A percentile compares a stretch with the other conserved stretches of the same genome.
These are phyloP conservation scores for Endotricha flammealis DNA, from an alignment of 2,888 invertebrate genomes.

Conservation along the genomic window DNA sequence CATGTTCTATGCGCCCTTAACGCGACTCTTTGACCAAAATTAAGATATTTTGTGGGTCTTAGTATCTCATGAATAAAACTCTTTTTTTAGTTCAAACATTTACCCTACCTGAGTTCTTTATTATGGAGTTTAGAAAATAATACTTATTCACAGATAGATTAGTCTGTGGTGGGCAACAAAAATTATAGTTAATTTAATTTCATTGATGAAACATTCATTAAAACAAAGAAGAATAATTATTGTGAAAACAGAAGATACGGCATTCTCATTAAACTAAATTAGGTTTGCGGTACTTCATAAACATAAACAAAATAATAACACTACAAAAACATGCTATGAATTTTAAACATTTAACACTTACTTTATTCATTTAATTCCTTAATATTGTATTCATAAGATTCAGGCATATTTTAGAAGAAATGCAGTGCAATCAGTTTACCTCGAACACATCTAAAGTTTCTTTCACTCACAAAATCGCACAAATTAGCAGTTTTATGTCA, in stretches of 20 bases:
- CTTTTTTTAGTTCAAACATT: too few species aligned
- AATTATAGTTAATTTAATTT: too few species aligned
- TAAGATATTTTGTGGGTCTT: too few species aligned
- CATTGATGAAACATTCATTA: too few species aligned
- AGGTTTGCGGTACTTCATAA: background rate
- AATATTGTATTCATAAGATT: background rate
- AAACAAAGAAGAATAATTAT: slow-evolving; percentile 4
- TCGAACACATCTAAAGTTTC: too few species aligned
- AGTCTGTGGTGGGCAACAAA: too few species aligned
- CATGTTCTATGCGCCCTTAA: too few species aligned
- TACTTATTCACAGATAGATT: slow-evolving; percentile 36
- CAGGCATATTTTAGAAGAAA: background rate
- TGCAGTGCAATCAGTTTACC: background rate
- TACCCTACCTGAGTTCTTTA: too few species aligned
- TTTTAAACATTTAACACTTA: slow-evolving; percentile 2
- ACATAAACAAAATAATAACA: background rate
- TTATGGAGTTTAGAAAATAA: slow-evolving; percentile 10
- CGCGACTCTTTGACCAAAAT: too few species aligned
- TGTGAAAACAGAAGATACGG: background rate
- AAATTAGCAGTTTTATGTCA: background rate
- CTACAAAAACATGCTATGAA: slow-evolving; percentile 6
- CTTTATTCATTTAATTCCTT: background rate
- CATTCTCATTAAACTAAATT: background rate
- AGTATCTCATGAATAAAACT: too few species aligned
- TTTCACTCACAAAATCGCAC: too few species aligned